phyloP scores from a whole-genome alignment of 2,797 vertebrate genomes.

The Acipenser oxyrinchus region DNA sequence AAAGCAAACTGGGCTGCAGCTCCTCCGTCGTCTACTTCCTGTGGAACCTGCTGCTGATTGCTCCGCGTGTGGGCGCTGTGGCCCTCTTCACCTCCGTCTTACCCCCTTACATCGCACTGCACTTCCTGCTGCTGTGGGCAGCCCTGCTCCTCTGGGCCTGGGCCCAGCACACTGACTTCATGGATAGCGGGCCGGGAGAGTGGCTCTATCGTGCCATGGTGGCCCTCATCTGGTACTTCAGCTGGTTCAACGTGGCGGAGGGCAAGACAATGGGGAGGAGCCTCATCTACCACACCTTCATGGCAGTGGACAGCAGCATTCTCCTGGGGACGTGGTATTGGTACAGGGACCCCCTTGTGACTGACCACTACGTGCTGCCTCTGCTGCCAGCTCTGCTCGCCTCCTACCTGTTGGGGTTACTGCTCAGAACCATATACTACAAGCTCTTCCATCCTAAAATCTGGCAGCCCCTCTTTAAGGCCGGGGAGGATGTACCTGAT shows the following conservation, averaged over 20 bases:
- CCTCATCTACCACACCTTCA: slow-evolving; percentile 73
- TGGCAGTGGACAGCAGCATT: slow-evolving; percentile 60
- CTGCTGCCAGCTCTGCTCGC: slow-evolving; percentile 41
- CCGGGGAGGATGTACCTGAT: slow-evolving; percentile 40
- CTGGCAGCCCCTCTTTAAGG: slow-evolving; percentile 28
- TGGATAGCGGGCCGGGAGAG: slow-evolving; percentile 65
- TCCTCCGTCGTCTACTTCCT: slow-evolving; percentile 76
- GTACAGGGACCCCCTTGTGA: slow-evolving; percentile 34
- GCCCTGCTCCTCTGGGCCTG: slow-evolving; percentile 72
- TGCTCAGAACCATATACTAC: slow-evolving; percentile 73
- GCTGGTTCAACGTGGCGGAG: slow-evolving; percentile 84
- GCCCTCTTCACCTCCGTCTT: slow-evolving; percentile 74
- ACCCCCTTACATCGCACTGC: slow-evolving; percentile 47
- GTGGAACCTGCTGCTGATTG: slow-evolving; percentile 86
- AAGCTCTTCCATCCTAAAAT: slow-evolving; percentile 70
- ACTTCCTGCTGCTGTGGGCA: slow-evolving; percentile 70
- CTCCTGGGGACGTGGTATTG: slow-evolving; percentile 64
- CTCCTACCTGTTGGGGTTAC: slow-evolving; percentile 64
- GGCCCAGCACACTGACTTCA: slow-evolving; percentile 74
- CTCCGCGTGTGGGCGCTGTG: slow-evolving; percentile 64
- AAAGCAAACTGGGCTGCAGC: slow-evolving; percentile 56
- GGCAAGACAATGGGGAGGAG: slow-evolving; percentile 67
- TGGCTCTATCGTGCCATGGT: slow-evolving; percentile 78
- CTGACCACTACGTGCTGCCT: slow-evolving; percentile 21
- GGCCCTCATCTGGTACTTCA: slow-evolving; percentile 87